phyloP scores from a whole-genome alignment of 2,888 invertebrate genomes.

The Trissoscelio sp. region DNA sequence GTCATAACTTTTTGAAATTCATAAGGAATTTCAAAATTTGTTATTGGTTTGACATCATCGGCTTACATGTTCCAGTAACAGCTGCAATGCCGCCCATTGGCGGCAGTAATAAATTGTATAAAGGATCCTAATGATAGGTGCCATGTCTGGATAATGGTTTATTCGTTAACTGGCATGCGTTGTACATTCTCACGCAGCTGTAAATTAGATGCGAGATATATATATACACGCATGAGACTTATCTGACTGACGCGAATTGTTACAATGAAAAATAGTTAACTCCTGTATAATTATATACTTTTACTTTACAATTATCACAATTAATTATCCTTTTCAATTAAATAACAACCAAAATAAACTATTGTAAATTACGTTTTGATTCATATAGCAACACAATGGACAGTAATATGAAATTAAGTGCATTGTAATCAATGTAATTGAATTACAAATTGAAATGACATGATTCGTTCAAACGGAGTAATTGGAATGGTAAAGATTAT shows the following conservation, averaged over 20 bases:
- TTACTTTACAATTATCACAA: conserved; percentile 12
- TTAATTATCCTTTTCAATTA: too few species aligned
- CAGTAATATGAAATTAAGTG: background rate
- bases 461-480: background rate
- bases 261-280: conserved; percentile 27
- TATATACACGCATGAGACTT: too few species aligned
- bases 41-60: background rate
- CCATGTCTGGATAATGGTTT: conserved; percentile 36
- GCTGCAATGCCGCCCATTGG: background rate
- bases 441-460: background rate
- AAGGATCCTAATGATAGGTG: conserved; percentile 27
- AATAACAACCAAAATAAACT: too few species aligned
- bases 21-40: background rate
- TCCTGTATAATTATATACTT: conserved; percentile 26
- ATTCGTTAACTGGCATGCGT: conserved; percentile 35
- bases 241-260: conserved; percentile 32
- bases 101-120: conserved; percentile 19
- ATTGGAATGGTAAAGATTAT: background rate
- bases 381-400: too few species aligned
- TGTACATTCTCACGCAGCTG: conserved; percentile 50
- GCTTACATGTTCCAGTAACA: background rate
- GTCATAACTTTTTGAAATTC: too few species aligned
- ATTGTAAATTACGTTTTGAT: too few species aligned
- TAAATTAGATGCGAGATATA: conserved; percentile 47
- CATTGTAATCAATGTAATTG: background rate